Evolutionary conservation across 2,797 vertebrate genomes (phyloP).

Genomic region (Sebastes nivosus): DNA sequence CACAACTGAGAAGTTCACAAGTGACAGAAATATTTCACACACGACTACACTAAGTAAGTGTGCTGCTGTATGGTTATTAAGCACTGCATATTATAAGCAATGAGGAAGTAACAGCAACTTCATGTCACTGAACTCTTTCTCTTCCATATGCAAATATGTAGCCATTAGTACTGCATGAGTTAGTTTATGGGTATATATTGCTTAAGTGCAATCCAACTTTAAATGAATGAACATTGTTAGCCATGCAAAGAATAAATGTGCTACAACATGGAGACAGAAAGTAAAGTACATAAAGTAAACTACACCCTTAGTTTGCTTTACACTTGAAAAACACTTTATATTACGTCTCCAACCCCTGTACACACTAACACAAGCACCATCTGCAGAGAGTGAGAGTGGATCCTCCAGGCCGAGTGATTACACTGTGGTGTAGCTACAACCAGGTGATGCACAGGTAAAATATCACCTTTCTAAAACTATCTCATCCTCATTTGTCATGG

Average conservation of each 20-base stretch:
- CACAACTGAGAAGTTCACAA: not conserved
- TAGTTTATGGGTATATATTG: not conserved
- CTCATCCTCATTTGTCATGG: not conserved
- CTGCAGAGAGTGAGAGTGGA: conserved; percentile 6
- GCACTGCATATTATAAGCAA: not conserved
- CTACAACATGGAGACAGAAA: not conserved
- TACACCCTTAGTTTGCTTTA: not conserved
- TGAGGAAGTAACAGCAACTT: not conserved
- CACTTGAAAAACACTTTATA: not conserved
- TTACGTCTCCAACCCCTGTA: not conserved
- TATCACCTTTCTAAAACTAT: not conserved
- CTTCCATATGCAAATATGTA: not conserved
- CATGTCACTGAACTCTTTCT: not conserved
- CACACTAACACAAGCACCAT: not conserved
- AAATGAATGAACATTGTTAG: not conserved
- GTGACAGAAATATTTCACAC: conserved; percentile 20
- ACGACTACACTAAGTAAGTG: not conserved
- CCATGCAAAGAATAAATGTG: not conserved
- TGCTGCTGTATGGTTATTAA: not conserved
- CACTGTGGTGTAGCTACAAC: conserved; percentile 5
- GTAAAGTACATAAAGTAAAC: not conserved
- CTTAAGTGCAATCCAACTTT: not conserved
- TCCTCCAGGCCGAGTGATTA: conserved; percentile 7
- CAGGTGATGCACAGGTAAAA: conserved; percentile 19
- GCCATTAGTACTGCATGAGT: not conserved